Percentiles rank a stretch among this genome's conserved stretches.
phyloP scores from a whole-genome alignment of 2,113 vertebrate genomes.

The Pholis gunnellus region DNA sequence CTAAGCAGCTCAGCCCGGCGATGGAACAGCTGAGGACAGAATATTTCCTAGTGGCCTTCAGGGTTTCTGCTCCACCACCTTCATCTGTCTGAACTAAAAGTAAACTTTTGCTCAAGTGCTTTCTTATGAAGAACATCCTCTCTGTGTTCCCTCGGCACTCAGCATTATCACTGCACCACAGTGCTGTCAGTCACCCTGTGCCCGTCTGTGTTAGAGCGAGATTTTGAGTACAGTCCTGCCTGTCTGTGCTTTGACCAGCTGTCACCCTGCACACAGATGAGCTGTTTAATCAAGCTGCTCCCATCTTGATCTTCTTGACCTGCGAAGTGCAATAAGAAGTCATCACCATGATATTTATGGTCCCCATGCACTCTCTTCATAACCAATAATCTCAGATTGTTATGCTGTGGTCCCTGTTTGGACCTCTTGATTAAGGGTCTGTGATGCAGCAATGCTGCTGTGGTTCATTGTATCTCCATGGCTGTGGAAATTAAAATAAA shows the following conservation, averaged over 20 bases:
- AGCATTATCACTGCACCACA: conserved; percentile 33
- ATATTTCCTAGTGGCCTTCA: conserved; percentile 31
- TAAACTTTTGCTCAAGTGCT: conserved; percentile 48
- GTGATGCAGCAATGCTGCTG: conserved; percentile 53
- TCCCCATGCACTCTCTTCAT: conserved; percentile 19
- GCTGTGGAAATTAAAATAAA: conserved; percentile 15
- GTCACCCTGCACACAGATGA: conserved; percentile 47
- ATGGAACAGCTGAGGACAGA: conserved; percentile 38
- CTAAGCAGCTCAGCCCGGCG: background rate
- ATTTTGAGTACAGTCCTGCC: background rate
- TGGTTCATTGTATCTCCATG: conserved; percentile 63
- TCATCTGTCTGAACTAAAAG: conserved; percentile 27
- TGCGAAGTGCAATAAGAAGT: background rate
- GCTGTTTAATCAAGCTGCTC: conserved; percentile 53
- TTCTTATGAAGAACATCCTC: conserved; percentile 33
- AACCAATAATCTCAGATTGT: conserved; percentile 19
- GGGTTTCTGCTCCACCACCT: conserved; percentile 28
- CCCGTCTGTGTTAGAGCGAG: conserved; percentile 27
- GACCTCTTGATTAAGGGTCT: conserved; percentile 59
- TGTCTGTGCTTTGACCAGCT: conserved; percentile 17
- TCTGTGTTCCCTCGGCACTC: conserved; percentile 7
- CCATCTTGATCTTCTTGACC: conserved; percentile 13
- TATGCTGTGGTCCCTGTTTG: conserved; percentile 39
- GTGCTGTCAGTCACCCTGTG: conserved; percentile 30
- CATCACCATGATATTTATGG: background rate